Conservation (phyloP, 2,888 invertebrate genomes). For the Trissolcus brochymenae region DNA sequence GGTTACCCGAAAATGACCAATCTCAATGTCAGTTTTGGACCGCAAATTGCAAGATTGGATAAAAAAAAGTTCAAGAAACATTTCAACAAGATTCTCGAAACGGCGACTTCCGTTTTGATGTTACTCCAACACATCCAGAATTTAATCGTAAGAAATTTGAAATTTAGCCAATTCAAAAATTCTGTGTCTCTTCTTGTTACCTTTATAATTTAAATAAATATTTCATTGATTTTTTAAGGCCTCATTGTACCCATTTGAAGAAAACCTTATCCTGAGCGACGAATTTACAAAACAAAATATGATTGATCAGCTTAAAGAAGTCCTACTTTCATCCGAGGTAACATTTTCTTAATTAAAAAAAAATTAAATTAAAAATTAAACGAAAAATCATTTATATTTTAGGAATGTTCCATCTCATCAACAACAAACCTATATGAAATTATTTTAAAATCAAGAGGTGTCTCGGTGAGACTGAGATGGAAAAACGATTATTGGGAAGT, state of each 20-base stretch:
- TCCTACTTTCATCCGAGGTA: slow-evolving; percentile 23
- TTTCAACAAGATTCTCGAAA: slow-evolving; percentile 59
- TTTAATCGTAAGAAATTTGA: slow-evolving; percentile 28
- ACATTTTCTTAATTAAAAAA: slow-evolving; percentile 1
- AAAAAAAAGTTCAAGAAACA: slow-evolving; percentile 59
- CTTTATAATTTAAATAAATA: neutral
- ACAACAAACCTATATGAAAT: slow-evolving; percentile 21
- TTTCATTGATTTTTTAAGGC: slow-evolving; percentile 11
- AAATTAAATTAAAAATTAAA: neutral
- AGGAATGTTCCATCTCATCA: slow-evolving; percentile 10
- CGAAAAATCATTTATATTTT: neutral
- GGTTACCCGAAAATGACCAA: slow-evolving; percentile 67
- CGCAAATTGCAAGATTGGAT: slow-evolving; percentile 61
- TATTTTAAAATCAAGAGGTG: slow-evolving; percentile 10
- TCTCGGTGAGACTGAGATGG: slow-evolving; percentile 27
- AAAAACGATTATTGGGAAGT: slow-evolving; percentile 61
- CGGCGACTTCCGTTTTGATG: slow-evolving; percentile 61
- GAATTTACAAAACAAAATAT: slow-evolving; percentile 9
- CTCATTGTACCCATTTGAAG: slow-evolving; percentile 19
- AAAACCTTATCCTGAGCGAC: neutral
- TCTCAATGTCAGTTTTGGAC: slow-evolving; percentile 65
- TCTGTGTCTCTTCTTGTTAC: neutral
- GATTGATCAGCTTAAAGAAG: slow-evolving; percentile 35
- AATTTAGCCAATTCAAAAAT: too few relatives aligned
- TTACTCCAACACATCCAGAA: slow-evolving; percentile 65